Conservation (phyloP, 2,113 vertebrate genomes). For the Rhinolophus ferrumequinum region DNA sequence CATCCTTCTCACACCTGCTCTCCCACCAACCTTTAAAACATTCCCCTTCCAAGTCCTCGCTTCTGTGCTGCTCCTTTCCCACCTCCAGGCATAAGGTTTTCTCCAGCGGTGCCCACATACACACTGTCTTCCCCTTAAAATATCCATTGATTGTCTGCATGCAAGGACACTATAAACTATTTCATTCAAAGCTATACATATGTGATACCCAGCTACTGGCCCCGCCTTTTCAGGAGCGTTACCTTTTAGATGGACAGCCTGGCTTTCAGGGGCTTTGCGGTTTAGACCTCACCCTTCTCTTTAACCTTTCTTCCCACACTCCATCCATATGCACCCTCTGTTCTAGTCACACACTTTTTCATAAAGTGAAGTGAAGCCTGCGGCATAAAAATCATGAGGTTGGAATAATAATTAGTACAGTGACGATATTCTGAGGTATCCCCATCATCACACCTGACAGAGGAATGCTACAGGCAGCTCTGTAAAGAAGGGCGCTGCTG, state of each 20-base stretch:
- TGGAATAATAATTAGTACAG: not conserved
- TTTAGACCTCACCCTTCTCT: too few relatives aligned
- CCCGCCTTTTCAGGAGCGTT: not conserved
- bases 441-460: not conserved
- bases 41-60: too few relatives aligned
- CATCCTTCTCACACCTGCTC: not conserved
- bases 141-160: not conserved
- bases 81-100: not conserved
- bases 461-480: not conserved
- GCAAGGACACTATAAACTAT: not conserved
- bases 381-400: not conserved
- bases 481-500: not conserved
- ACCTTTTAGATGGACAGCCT: not conserved
- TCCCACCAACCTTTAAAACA: not conserved
- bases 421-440: not conserved
- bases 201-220: not conserved
- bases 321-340: not conserved
- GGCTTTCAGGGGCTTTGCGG: not conserved
- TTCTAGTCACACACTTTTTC: not conserved
- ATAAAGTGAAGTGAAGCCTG: not conserved
- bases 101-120: not conserved
- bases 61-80: not conserved
- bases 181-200: not conserved
- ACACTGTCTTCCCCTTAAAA: not conserved
- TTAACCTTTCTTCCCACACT: not conserved